Conservation (phyloP, 2,113 vertebrate species). For the Recurvirostra avosetta region DNA sequence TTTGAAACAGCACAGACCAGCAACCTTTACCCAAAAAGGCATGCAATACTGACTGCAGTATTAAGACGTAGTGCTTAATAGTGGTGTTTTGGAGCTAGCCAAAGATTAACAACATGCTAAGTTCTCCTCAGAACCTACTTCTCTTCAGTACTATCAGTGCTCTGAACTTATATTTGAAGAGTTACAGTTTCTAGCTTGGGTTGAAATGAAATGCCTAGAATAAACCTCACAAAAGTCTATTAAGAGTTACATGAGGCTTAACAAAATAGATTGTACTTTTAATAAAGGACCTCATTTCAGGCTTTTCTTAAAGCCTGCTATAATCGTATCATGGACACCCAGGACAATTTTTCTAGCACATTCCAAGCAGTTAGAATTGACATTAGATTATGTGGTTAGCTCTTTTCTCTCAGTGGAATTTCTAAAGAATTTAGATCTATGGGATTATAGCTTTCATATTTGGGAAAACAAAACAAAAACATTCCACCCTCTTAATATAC, state of each 20-base stretch:
- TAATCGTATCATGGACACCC: background rate
- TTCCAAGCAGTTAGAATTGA: background rate
- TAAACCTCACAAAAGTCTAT: background rate
- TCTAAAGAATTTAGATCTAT: background rate
- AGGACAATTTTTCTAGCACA: background rate
- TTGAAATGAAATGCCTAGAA: background rate
- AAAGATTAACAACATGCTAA: background rate
- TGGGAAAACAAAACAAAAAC: background rate
- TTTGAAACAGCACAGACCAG: background rate
- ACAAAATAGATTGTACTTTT: background rate
- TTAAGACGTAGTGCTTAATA: background rate
- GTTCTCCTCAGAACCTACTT: background rate
- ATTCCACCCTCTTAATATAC: slow-evolving; percentile 63
- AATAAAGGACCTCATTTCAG: background rate
- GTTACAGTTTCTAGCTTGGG: background rate
- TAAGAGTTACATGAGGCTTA: background rate
- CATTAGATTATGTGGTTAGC: background rate
- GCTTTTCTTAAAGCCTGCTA: background rate
- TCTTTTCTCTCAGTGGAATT: background rate
- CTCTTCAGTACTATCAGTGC: background rate
- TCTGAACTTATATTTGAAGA: background rate
- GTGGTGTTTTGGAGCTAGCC: background rate
- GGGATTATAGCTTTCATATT: background rate
- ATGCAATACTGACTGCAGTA: background rate
- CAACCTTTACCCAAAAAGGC: background rate